These are phyloP conservation scores for Acrocephalus arundinaceus DNA, from an alignment of 2,113 vertebrate species.

Conservation along the genomic window DNA sequence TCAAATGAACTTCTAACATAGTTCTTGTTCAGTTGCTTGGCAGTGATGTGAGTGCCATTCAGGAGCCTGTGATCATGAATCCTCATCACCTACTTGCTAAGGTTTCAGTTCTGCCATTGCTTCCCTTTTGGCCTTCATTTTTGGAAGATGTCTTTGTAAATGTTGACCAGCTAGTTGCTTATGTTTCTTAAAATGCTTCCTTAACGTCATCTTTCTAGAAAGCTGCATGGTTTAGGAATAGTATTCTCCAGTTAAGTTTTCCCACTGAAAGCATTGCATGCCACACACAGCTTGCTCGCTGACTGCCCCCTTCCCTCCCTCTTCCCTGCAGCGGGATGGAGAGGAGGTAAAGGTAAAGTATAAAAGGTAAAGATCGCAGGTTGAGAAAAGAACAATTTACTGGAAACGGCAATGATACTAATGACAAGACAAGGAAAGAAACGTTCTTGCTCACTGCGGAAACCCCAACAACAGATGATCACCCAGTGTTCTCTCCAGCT, in stretches of 20 bases:
- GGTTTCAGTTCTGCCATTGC: background rate
- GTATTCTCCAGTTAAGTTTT: background rate
- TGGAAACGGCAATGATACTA: background rate
- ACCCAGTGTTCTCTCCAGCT: background rate
- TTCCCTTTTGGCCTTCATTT: background rate
- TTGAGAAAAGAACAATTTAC: background rate
- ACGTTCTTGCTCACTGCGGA: fast-evolving
- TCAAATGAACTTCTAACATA: background rate
- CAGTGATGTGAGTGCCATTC: background rate
- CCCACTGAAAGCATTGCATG: background rate
- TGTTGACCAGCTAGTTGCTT: background rate
- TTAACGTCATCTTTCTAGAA: background rate
- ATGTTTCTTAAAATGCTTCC: background rate
- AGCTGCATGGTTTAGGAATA: background rate
- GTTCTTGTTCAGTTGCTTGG: background rate
- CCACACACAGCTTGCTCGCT: background rate
- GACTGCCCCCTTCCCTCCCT: background rate
- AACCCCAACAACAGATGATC: background rate
- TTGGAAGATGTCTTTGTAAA: background rate
- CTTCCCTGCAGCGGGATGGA: background rate
- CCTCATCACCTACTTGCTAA: fast-evolving
- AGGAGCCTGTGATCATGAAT: background rate
- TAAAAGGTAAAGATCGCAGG: background rate
- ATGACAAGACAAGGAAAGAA: background rate
- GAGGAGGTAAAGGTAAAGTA: background rate